Evolutionary conservation across 2,797 vertebrate species (phyloP).

Genomic region (Chrysocyon brachyurus): DNA sequence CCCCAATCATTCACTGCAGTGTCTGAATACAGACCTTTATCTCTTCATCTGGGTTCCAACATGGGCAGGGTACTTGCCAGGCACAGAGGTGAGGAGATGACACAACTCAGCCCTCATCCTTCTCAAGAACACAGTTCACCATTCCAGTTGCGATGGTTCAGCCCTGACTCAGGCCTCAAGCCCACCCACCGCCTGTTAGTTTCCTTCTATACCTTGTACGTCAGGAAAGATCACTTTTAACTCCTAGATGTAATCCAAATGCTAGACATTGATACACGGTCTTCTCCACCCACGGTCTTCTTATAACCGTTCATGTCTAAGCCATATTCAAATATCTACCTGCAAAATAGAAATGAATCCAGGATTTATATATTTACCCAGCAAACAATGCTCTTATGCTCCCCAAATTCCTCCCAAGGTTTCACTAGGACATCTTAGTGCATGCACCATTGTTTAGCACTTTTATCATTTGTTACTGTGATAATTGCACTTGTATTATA

Average conservation of each 20-base stretch:
- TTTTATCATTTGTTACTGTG: fast-evolving
- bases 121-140: neutral
- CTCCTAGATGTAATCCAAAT: neutral
- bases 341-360: neutral
- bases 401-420: neutral
- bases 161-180: too few species aligned
- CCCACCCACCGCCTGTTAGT: neutral
- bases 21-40: fast-evolving
- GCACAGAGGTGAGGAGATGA: neutral
- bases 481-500: neutral
- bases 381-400: neutral
- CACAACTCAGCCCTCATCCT: fast-evolving
- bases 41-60: fast-evolving
- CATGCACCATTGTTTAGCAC: fast-evolving
- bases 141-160: fast-evolving
- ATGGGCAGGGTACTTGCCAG: fast-evolving
- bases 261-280: fast-evolving
- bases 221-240: neutral
- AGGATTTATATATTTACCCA: neutral
- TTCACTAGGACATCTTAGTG: fast-evolving
- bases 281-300: neutral
- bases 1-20: fast-evolving
- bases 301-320: neutral
- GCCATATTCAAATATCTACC: neutral
- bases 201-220: too few species aligned